Conservation (phyloP, 2,113 vertebrate genomes). For the Cyprinodon tularosa region DNA sequence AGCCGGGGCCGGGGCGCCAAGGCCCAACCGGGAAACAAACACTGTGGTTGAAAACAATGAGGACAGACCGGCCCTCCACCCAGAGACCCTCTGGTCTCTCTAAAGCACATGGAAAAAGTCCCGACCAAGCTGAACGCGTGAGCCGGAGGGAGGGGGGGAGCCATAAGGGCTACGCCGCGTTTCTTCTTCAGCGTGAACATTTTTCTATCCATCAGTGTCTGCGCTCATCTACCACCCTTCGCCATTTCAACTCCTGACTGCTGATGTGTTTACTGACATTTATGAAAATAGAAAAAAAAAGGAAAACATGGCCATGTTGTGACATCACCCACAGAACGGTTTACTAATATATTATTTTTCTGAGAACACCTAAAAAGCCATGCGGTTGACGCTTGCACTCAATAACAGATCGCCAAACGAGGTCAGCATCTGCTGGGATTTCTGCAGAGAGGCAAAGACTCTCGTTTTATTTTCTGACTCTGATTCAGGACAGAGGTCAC, state of each 20-base stretch:
- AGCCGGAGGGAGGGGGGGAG: slow-evolving; percentile 62
- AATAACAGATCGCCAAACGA: slow-evolving; percentile 60
- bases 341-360: slow-evolving; percentile 57
- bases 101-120: slow-evolving; percentile 62
- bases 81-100: slow-evolving; percentile 33
- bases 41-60: slow-evolving; percentile 57
- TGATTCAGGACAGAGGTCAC: slow-evolving; percentile 54
- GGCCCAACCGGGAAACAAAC: slow-evolving; percentile 40
- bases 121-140: slow-evolving; percentile 68
- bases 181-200: slow-evolving; percentile 61
- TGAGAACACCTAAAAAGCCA: slow-evolving; percentile 66
- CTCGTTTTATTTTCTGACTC: slow-evolving; percentile 21
- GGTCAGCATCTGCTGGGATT: slow-evolving; percentile 48
- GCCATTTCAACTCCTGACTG: slow-evolving; percentile 67
- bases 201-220: slow-evolving; percentile 46
- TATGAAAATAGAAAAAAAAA: slow-evolving; percentile 36
- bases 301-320: slow-evolving; percentile 1
- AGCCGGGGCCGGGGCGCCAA: background rate
- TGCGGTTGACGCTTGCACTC: slow-evolving; percentile 71
- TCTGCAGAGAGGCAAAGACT: slow-evolving; percentile 46
- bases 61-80: slow-evolving; percentile 19
- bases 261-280: slow-evolving; percentile 64
- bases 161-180: slow-evolving; percentile 78
- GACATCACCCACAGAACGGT: slow-evolving; percentile 26
- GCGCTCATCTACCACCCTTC: slow-evolving; percentile 47